phyloP scores from a whole-genome alignment of 1,140 invertebrate species.

The Conopomorpha cramerella region DNA sequence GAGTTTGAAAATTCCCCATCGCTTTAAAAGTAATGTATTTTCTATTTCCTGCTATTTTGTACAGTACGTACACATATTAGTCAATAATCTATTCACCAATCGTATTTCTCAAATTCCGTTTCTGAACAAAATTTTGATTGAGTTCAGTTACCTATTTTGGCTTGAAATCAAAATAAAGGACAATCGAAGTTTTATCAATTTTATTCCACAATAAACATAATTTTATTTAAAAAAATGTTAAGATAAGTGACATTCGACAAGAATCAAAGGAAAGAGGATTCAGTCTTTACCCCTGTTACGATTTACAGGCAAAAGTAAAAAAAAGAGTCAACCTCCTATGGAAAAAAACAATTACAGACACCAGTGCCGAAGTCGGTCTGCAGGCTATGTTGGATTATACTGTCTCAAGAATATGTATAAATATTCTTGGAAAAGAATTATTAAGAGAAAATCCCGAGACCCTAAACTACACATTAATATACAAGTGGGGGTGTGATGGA shows the following conservation, averaged over 20 bases:
- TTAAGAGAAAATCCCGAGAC: not conserved
- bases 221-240: no score
- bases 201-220: no score
- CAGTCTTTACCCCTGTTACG: not conserved
- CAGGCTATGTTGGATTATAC: not conserved
- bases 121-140: no score
- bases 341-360: not conserved
- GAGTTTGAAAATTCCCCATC: no score
- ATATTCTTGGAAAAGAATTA: not conserved
- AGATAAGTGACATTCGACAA: not conserved
- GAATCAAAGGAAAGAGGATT: conserved; percentile 1
- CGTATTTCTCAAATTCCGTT: no score
- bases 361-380: not conserved
- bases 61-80: no score
- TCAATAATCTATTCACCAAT: no score
- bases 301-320: not conserved
- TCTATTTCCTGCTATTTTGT: no score
- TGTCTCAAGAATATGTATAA: not conserved
- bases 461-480: conserved; percentile 5
- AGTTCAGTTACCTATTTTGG: no score
- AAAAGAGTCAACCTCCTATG: not conserved
- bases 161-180: no score
- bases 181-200: no score
- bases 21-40: no score
- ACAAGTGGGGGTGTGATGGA: conserved; percentile 15